Evolutionary conservation across 1,140 invertebrate genomes (phyloP).

Genomic region (Odontomachus brunneus): DNA sequence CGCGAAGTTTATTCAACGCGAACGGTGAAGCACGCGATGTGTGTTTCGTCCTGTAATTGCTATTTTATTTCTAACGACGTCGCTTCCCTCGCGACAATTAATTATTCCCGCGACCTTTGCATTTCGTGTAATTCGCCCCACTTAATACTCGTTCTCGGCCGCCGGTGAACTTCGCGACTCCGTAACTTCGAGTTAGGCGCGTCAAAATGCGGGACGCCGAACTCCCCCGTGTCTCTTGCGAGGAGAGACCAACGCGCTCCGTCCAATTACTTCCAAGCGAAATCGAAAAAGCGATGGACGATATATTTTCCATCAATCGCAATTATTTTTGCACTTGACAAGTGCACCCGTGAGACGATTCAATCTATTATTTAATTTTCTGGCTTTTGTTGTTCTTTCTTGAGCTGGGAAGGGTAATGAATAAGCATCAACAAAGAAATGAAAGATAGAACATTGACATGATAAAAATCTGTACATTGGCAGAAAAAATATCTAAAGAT

Average conservation of each 20-base stretch:
- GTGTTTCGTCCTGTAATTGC: not conserved
- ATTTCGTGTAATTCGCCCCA: not conserved
- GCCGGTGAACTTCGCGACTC: not conserved
- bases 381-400: not conserved
- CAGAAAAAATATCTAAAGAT: no score
- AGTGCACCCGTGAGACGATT: not conserved
- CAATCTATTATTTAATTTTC: constrained; percentile 22
- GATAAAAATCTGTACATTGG: constrained; percentile 19
- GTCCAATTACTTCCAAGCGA: constrained; percentile 36
- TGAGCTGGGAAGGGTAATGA: constrained; percentile 3
- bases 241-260: not conserved
- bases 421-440: not conserved
- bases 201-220: constrained; percentile 6
- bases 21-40: not conserved
- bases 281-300: not conserved
- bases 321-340: constrained; percentile 13
- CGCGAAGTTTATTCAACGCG: not conserved
- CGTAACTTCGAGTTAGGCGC: not conserved
- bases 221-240: not conserved
- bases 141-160: not conserved
- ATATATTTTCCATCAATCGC: not conserved
- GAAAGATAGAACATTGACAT: not conserved
- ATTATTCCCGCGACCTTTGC: not conserved
- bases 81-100: not conserved
- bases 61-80: not conserved